Evolutionary conservation across 2,113 vertebrate species (phyloP).

Genomic region (Oceanites oceanicus): DNA sequence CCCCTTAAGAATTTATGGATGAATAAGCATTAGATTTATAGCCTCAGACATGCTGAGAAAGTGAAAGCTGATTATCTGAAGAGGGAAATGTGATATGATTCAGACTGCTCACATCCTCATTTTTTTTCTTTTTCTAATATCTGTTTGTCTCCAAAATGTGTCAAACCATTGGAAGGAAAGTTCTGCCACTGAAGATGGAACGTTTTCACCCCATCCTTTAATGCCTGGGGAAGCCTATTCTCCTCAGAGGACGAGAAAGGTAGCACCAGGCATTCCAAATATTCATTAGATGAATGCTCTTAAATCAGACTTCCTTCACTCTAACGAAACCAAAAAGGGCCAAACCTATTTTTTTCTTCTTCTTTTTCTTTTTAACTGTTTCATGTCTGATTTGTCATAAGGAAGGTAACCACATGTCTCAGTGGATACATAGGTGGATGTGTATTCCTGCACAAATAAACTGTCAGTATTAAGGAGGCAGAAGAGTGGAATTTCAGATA

Average conservation of each 20-base stretch:
- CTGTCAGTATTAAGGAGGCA: neutral
- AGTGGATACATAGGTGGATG: neutral
- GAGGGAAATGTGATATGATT: neutral
- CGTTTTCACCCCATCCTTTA: neutral
- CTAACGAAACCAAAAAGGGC: neutral
- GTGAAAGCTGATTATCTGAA: neutral
- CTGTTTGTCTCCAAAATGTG: neutral
- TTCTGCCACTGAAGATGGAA: neutral
- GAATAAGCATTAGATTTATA: neutral
- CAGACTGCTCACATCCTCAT: neutral
- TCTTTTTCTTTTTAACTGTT: neutral
- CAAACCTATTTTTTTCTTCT: neutral
- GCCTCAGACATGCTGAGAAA: neutral
- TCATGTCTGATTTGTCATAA: neutral
- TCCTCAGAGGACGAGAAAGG: neutral
- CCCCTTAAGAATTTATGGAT: neutral
- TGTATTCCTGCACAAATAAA: neutral
- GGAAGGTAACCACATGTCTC: neutral
- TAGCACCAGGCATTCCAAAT: neutral
- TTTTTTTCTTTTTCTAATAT: neutral
- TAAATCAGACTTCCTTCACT: neutral
- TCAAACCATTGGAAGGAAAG: neutral
- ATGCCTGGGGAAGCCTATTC: neutral
- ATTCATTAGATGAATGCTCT: neutral
- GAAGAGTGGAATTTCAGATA: neutral